Percentiles rank a stretch among this genome's conserved stretches.
These are phyloP conservation scores for Porphyrio hochstetteri DNA, from an alignment of 2,113 vertebrate species.

Conservation along the genomic window DNA sequence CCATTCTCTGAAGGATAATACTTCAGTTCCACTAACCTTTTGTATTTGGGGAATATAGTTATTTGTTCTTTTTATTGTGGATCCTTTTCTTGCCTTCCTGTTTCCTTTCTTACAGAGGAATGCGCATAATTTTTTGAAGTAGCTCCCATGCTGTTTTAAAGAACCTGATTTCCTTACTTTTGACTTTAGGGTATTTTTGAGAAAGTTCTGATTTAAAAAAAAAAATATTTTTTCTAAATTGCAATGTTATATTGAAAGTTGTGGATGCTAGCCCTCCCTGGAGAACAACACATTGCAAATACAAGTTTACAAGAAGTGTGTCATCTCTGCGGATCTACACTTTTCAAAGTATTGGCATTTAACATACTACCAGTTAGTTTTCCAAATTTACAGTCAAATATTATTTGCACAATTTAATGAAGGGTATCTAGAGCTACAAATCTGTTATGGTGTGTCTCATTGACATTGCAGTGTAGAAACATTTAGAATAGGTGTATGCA, in stretches of 20 bases:
- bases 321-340: constrained; percentile 13
- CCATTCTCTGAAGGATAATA: constrained; percentile 3
- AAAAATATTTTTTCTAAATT: background rate
- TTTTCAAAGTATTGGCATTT: constrained; percentile 50
- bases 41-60: background rate
- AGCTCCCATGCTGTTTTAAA: background rate
- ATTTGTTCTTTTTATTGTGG: background rate
- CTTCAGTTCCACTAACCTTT: background rate
- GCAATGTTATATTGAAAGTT: background rate
- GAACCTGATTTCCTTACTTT: constrained; percentile 17
- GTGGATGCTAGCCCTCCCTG: background rate
- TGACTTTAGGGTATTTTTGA: background rate
- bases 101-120: background rate
- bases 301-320: constrained; percentile 26
- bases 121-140: background rate
- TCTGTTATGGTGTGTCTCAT: background rate
- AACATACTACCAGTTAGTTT: constrained; percentile 1
- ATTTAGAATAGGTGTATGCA: background rate
- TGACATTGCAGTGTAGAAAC: background rate
- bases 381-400: background rate
- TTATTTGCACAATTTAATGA: background rate
- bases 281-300: constrained; percentile 8
- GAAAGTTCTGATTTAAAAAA: background rate
- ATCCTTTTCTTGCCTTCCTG: background rate
- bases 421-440: background rate